Evolutionary conservation across 2,888 invertebrate genomes (phyloP).

Genomic region (Epinotia nisella): DNA sequence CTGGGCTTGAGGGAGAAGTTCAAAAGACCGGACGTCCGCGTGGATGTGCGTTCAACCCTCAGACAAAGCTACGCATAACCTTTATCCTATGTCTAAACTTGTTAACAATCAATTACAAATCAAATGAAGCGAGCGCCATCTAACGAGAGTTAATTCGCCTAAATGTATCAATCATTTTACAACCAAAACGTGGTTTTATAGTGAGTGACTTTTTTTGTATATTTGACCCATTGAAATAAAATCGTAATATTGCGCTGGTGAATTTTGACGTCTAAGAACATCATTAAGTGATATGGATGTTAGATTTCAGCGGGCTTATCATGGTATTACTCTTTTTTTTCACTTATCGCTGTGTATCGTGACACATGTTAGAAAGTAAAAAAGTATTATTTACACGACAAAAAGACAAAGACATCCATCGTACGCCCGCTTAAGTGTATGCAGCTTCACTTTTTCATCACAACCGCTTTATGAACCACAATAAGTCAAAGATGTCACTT

Average conservation of each 20-base stretch:
- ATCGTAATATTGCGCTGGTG: not conserved
- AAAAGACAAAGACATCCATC: too few relatives aligned
- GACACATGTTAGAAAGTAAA: too few relatives aligned
- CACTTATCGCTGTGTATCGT: too few relatives aligned
- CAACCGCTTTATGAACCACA: not conserved
- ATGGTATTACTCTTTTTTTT: too few relatives aligned
- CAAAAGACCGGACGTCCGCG: not conserved
- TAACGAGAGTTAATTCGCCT: not conserved
- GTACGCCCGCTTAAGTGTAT: not conserved
- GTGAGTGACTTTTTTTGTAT: too few relatives aligned
- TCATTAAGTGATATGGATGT: not conserved
- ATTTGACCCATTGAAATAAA: too few relatives aligned
- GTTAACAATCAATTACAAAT: too few relatives aligned
- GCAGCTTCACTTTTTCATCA: not conserved
- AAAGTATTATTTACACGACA: too few relatives aligned
- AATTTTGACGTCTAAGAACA: not conserved
- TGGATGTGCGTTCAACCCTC: not conserved
- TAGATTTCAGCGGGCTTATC: not conserved
- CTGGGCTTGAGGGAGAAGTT: conserved; percentile 57
- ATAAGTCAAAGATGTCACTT: too few relatives aligned
- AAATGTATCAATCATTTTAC: not conserved
- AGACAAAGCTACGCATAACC: not conserved
- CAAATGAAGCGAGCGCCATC: not conserved
- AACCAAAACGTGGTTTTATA: not conserved
- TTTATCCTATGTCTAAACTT: not conserved